Percentiles rank a stretch among this genome's conserved stretches.
Conservation (phyloP, 2,113 vertebrate genomes). For the Spheniscus mendiculus region DNA sequence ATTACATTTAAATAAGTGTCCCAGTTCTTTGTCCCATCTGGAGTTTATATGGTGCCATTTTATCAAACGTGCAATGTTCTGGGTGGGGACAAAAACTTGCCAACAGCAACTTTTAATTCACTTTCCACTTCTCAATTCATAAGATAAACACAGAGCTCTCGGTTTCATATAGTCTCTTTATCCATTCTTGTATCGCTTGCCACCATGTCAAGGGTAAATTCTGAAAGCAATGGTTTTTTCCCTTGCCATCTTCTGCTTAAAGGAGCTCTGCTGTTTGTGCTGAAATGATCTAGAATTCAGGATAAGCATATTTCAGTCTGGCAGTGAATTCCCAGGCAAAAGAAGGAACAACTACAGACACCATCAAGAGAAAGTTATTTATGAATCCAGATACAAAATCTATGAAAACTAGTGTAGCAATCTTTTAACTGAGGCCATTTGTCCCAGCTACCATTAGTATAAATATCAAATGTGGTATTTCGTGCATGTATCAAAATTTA, state of each 20-base stretch:
- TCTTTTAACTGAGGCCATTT: neutral
- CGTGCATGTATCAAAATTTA: neutral
- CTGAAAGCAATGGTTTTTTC: neutral
- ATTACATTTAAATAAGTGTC: neutral
- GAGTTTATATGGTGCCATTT: neutral
- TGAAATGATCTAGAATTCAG: conserved; percentile 24
- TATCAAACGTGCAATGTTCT: neutral
- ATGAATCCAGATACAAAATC: conserved; percentile 1
- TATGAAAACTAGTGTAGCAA: neutral
- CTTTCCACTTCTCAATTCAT: neutral
- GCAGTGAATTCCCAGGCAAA: neutral
- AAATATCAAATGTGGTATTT: neutral
- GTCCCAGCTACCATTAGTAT: neutral
- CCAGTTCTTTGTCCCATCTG: neutral
- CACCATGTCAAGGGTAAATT: neutral
- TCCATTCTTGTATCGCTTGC: neutral
- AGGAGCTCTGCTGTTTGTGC: neutral
- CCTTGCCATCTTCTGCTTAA: neutral
- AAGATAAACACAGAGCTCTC: neutral
- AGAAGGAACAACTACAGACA: neutral
- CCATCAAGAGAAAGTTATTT: neutral
- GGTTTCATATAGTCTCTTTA: neutral
- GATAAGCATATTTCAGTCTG: conserved; percentile 8
- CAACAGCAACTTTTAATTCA: neutral
- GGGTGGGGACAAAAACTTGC: accelerated